Conservation (phyloP, 2,888 invertebrate genomes). For the Automeris io region DNA sequence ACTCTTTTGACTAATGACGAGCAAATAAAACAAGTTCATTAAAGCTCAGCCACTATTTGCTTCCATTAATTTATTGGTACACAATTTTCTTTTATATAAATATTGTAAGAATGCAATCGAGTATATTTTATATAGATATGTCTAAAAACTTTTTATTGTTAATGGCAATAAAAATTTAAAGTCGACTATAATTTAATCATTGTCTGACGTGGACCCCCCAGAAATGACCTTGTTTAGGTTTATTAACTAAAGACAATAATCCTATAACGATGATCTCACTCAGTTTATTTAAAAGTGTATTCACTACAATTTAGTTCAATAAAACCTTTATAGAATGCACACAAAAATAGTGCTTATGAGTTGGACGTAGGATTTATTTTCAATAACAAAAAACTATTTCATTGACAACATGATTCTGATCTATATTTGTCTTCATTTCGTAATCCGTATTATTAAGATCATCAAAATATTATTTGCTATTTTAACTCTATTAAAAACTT, state of each 20-base stretch:
- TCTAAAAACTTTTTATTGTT: too few relatives aligned
- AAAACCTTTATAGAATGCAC: neutral
- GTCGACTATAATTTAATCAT: too few relatives aligned
- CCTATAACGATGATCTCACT: conserved; percentile 26
- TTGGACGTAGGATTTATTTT: neutral
- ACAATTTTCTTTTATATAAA: too few relatives aligned
- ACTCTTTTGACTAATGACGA: too few relatives aligned
- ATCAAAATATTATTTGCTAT: conserved; percentile 1
- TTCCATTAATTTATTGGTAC: too few relatives aligned
- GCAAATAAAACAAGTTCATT: too few relatives aligned
- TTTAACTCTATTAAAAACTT: neutral
- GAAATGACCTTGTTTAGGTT: neutral
- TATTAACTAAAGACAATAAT: conserved; percentile 15
- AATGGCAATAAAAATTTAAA: too few relatives aligned
- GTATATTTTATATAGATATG: too few relatives aligned
- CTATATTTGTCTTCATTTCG: conserved; percentile 19
- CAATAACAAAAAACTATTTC: neutral
- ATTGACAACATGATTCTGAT: conserved; percentile 7
- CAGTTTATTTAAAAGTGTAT: conserved; percentile 18
- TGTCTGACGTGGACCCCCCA: too few relatives aligned
- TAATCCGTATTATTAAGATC: conserved; percentile 6
- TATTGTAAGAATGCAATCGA: too few relatives aligned
- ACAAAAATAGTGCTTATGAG: neutral
- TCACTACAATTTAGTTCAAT: conserved; percentile 19
- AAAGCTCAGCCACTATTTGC: too few relatives aligned